Conservation (phyloP, 30 jellyfish, hydroid and myxozoan species). For the Calvadosia cruxmelitensis region DNA sequence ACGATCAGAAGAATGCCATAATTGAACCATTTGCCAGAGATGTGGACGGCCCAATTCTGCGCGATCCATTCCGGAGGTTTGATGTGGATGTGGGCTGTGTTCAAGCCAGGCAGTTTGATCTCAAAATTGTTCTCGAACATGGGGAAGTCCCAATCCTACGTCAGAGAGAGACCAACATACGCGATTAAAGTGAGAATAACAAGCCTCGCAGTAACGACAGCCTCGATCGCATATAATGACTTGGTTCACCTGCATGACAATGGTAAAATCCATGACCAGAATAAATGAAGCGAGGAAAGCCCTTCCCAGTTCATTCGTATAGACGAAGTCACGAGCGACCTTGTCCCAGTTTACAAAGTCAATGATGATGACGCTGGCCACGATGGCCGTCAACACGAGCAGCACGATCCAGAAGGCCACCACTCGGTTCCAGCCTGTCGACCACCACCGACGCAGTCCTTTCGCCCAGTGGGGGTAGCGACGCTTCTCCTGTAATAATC, state of each 20-base stretch:
- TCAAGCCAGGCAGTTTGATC: slow-evolving; percentile 80
- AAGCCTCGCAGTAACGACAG: too few relatives aligned
- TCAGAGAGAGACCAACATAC: slow-evolving; percentile 3
- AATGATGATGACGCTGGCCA: slow-evolving; percentile 38
- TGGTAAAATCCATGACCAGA: slow-evolving; percentile 67
- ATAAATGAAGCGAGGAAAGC: slow-evolving; percentile 80
- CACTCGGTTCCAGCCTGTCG: slow-evolving; percentile 67
- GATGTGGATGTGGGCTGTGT: slow-evolving; percentile 70
- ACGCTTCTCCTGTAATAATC: background rate
- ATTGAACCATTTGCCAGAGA: slow-evolving; percentile 91
- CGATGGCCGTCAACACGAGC: slow-evolving; percentile 48
- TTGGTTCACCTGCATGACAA: slow-evolving; percentile 94
- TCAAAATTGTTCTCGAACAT: slow-evolving; percentile 55
- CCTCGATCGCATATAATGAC: too few relatives aligned
- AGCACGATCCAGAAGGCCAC: slow-evolving; percentile 61
- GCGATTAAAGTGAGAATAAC: background rate
- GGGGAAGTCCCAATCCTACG: slow-evolving; percentile 94
- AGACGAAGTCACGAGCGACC: slow-evolving; percentile 46
- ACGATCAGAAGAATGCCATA: slow-evolving; percentile 76
- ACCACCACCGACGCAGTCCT: slow-evolving; percentile 60
- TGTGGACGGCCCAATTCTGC: slow-evolving; percentile 14
- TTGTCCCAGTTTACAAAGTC: slow-evolving; percentile 76
- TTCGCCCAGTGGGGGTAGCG: slow-evolving; percentile 58
- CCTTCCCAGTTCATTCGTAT: slow-evolving; percentile 86
- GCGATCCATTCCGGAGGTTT: slow-evolving; percentile 57